Base-by-base conservation (phyloP, 1,140 invertebrate genomes). In the Panagrolaimus sp. region DNA sequence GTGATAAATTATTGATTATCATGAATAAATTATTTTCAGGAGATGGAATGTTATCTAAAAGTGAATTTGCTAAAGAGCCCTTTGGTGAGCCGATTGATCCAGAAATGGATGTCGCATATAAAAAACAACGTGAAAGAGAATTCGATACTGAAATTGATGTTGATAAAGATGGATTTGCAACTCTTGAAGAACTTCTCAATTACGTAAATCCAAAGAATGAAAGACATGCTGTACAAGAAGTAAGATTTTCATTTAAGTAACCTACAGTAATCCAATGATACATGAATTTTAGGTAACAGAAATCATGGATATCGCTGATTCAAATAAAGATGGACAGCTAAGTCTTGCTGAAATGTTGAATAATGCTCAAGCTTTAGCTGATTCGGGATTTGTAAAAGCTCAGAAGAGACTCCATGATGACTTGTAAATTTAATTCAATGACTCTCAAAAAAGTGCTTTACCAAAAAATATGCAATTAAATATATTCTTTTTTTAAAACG, bases 231-330 rank as follows among this genome's bases (percentile, higher is more conserved):
- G 28, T 21, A 17, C 44, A 74, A 46, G 72, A 74, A 64, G 71
- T 71, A 21, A 70, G 43, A 4, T 4, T 62, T 14, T 21, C 21
- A n/a, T 32, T 62, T n/a, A 62, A 5, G 3, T 5, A 14, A 24
- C 17, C 21, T 17, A 15, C 28, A 14, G 14, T 24, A 24, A 14
- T 14, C 12, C 3, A n/a, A 12, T 63, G 24, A 26, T 26, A 52
- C 14, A 17, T 24, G 38, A n/a, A 48, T 12, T 17, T 9, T 15
- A 71, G 45, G 69, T 70, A 7, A 14, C n/a, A 17, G 73, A 74
- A 28, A 75, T 74, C 63, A 46, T 74, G 38, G 64, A 46, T 21
- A 58, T 74, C 15, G 73, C 74, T 38, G 73, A 74, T 66, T n/a
- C 9, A 14, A 52, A 74, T 45, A 38, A 45, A 15, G 73, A 74